Base-by-base conservation (phyloP, 1,140 invertebrate genomes). In the Drosophila pseudoobscura region DNA sequence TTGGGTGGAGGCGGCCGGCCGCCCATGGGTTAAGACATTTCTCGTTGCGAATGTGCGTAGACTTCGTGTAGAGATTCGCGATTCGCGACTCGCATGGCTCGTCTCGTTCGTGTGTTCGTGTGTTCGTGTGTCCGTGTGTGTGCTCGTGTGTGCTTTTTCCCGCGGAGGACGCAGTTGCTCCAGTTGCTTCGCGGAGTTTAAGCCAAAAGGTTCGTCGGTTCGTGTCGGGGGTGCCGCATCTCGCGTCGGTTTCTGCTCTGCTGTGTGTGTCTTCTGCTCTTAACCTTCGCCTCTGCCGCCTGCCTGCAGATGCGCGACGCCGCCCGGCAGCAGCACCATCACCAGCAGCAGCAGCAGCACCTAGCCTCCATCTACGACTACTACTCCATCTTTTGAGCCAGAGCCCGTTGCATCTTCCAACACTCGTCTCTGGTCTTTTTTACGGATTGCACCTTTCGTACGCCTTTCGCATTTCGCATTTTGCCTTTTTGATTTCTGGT, bases 121-220 rank as follows among this genome's bases (percentile, higher is more conserved):
- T 26, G 24, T 26, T 4, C 24, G 24, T 26, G 24, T 26, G 24
- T 5, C 69, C 66, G 65, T 58, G 24, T 26, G 24, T 26, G 24
- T 24, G 24, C 4, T 70, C 66, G 65, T 58, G 59, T 78, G 45
- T 63, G 63, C 53, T 54, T 64, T 74, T 71, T 60, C 55, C 68
- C 15, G 45, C 61, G 52, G 52, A 58, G 55, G 63, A 60, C 63
- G 64, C 71, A 56, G 68, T 78, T 80, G 74, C 88, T 90, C 87
- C 87, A 90, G 88, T 90, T 90, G 75, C 73, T 77, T 83, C 79
- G 76, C 78, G 88, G 83, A 84, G 83, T 90, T 90, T 75, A 85
- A 88, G 77, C 83, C 75, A 90, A 90, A 85, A 90, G 88, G 88
- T 90, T 89, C 85, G 65, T 80, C 53, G 50, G 61, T 49, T 64